These are phyloP conservation scores for Drosophila anomalipes DNA, from an alignment of 2,888 invertebrate genomes.

Conservation along the genomic window DNA sequence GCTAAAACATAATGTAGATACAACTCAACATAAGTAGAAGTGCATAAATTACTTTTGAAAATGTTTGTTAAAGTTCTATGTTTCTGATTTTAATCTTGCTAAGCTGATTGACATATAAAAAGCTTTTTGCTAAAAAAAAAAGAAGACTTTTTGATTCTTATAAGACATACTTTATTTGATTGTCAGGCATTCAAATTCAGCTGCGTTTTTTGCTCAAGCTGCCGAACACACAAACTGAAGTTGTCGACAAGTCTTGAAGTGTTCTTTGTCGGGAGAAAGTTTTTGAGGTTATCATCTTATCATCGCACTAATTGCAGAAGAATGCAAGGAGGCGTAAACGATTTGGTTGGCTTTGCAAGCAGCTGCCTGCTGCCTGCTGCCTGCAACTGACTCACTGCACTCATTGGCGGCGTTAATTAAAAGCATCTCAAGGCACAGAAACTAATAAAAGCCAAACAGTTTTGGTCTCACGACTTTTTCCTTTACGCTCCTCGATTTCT, in stretches of 20 bases:
- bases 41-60: constrained; percentile 1
- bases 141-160: not conserved
- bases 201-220: not conserved
- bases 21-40: constrained; percentile 4
- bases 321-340: constrained; percentile 55
- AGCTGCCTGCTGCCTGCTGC: constrained; percentile 23
- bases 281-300: constrained; percentile 46
- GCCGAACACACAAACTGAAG: constrained; percentile 3
- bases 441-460: constrained; percentile 67
- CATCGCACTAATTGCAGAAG: constrained; percentile 57
- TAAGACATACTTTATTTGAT: constrained; percentile 6
- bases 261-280: constrained; percentile 53
- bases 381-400: constrained; percentile 16
- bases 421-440: constrained; percentile 60
- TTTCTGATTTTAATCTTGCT: not conserved
- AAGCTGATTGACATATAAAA: constrained; percentile 3
- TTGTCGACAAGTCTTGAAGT: constrained; percentile 37
- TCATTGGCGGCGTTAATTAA: constrained; percentile 65
- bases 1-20: constrained; percentile 13
- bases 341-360: constrained; percentile 32
- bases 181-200: constrained; percentile 14
- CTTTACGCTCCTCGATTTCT: constrained; percentile 7
- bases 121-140: not conserved
- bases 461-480: constrained; percentile 55
- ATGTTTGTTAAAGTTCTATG: not conserved